Conservation (phyloP, 2,888 invertebrate species). For the Drosophila tripunctata region DNA sequence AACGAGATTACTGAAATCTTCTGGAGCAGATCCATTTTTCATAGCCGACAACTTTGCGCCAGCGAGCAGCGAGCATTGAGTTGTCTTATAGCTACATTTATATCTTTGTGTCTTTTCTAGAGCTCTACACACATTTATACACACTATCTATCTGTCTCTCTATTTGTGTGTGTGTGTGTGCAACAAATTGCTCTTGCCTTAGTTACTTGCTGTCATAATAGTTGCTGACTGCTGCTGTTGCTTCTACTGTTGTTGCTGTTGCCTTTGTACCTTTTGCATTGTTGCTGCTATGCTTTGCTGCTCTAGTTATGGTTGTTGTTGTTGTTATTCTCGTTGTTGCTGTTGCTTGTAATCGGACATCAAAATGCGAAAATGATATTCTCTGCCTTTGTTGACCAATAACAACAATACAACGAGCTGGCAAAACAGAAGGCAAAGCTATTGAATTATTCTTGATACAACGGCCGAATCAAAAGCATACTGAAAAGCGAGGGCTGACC, state of each 20-base stretch:
- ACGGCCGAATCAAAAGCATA: not conserved
- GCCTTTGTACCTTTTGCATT: constrained; percentile 62
- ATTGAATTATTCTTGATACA: constrained; percentile 36
- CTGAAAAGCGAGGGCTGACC: constrained; percentile 3
- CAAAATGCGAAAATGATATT: constrained; percentile 77
- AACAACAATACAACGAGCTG: constrained; percentile 31
- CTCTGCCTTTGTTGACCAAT: constrained; percentile 68
- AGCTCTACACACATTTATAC: not conserved
- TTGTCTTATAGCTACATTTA: constrained; percentile 47
- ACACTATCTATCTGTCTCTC: constrained; percentile 26
- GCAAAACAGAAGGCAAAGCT: constrained; percentile 27
- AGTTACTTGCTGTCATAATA: constrained; percentile 73
- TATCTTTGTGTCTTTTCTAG: constrained; percentile 20
- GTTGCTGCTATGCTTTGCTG: constrained; percentile 64
- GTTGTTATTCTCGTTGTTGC: constrained; percentile 29
- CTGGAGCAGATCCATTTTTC: constrained; percentile 84
- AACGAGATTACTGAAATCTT: constrained; percentile 84
- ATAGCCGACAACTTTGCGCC: constrained; percentile 74
- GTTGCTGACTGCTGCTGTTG: constrained; percentile 47
- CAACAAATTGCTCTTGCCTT: constrained; percentile 72
- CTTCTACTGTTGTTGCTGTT: constrained; percentile 33
- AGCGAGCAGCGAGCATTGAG: constrained; percentile 44
- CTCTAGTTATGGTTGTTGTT: constrained; percentile 64
- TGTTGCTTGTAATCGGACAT: constrained; percentile 69
- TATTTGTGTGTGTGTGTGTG: constrained; percentile 40